phyloP scores from a whole-genome alignment of 2,113 vertebrate species.

The Isichthys henryi region DNA sequence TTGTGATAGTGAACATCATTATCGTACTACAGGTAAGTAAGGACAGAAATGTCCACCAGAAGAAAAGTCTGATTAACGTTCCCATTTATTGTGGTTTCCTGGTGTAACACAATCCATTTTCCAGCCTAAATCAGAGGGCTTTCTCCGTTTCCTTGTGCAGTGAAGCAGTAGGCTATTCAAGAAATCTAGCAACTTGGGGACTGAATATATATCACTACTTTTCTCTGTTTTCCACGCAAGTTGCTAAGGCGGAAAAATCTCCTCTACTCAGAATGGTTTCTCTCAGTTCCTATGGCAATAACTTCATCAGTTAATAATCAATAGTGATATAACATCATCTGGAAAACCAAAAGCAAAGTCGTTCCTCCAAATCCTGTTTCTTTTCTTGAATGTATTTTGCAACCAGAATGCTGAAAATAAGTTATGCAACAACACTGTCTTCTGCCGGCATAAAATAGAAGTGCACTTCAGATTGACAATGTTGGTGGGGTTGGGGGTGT shows the following conservation, averaged over 20 bases:
- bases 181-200: neutral
- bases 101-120: neutral
- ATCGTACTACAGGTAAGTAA: neutral
- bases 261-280: neutral
- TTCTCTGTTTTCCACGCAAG: neutral
- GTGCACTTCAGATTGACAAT: neutral
- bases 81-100: neutral
- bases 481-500: neutral
- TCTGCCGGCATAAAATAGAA: neutral
- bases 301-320: neutral
- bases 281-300: neutral
- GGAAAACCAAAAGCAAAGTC: neutral
- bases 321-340: neutral
- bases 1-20: neutral
- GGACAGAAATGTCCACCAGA: neutral
- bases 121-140: neutral
- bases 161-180: neutral
- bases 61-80: neutral
- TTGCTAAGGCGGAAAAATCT: neutral
- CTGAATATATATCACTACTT: neutral
- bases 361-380: neutral
- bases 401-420: neutral
- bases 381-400: neutral
- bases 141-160: neutral
- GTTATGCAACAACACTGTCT: neutral